Percentiles rank a stretch among this genome's conserved stretches.
These are phyloP conservation scores for Tachina grossa DNA, from an alignment of 2,888 invertebrate genomes.

Conservation along the genomic window DNA sequence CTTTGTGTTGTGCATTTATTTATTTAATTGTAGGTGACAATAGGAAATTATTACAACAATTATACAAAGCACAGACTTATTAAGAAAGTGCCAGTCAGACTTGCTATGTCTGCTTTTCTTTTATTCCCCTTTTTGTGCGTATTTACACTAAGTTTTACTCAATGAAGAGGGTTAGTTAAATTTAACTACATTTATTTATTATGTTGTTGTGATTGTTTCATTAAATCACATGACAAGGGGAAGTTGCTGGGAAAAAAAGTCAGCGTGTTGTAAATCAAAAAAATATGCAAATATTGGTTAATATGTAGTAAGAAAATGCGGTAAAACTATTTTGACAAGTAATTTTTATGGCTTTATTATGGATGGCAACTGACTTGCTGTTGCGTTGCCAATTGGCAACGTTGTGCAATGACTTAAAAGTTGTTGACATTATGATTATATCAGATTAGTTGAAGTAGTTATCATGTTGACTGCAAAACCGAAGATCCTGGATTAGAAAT, in stretches of 20 bases:
- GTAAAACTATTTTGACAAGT: too few relatives aligned
- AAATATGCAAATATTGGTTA: neutral
- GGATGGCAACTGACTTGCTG: too few relatives aligned
- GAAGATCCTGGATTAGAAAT: too few relatives aligned
- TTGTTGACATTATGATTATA: too few relatives aligned
- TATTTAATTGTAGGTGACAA: conserved; percentile 15
- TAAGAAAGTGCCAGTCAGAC: neutral
- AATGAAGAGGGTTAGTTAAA: neutral
- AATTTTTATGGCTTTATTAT: too few relatives aligned
- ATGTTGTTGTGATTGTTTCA: neutral
- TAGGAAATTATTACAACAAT: neutral
- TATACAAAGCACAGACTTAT: neutral
- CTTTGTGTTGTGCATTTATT: neutral
- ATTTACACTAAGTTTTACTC: neutral
- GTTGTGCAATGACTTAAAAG: too few relatives aligned
- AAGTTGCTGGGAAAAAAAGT: neutral
- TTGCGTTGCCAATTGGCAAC: too few relatives aligned
- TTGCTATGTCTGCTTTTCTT: neutral
- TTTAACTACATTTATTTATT: neutral
- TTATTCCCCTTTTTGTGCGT: neutral
- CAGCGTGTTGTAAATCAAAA: neutral
- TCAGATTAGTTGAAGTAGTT: too few relatives aligned
- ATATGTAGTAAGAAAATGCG: too few relatives aligned
- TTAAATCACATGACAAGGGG: neutral
- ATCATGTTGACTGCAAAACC: too few relatives aligned